Evolutionary conservation across 2,888 invertebrate genomes (phyloP), one percentile per base, ranked within the genome.

Genomic region (Zygaena filipendulae): DNA sequence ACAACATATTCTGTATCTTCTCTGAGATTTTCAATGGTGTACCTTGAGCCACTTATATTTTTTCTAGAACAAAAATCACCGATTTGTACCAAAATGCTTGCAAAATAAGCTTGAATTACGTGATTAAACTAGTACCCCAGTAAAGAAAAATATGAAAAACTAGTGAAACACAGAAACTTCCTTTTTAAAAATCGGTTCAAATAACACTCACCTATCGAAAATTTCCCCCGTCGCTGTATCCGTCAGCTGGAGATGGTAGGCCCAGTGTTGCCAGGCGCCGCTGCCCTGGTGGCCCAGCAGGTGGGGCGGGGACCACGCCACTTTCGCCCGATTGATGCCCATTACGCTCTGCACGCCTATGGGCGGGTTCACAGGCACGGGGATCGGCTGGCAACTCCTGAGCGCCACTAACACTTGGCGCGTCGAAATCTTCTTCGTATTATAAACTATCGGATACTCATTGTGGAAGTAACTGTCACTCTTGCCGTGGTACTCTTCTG

Each of bases 241-340:
- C 42, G 82, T 84, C n/a, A 87, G 74, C 32, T 86, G 84, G 9
- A 94, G 69, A 54, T 90, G 88, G 57, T 90, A 94, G 0, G 83
- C 84, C 93, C 93, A 95, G 41, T 87, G 85, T 19, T 80, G 80
- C 82, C 86, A 86, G 1, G 85, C 84, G 1, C 84, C 84, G 35
- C 74, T 83, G 47, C 89, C 88, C 61, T 93, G 92, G 19, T 86
- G 86, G 0, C 87, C 87, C 26, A 92, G 55, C 13, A 89, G 67
- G 61, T 90, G 87, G 0, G 96, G 95, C 2, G 86, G 82, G 12
- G 86, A 82, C 96, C 96, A 97, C 1, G 86, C 84, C 0, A 92
- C 86, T 52, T 89, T 88, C 0, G 92, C 93, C 19, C 84, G 81
- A 36, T 84, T 83, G 1, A 86, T 82, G 1, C 90, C 90, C 61